Evolutionary conservation across 2,113 vertebrate species (phyloP).

Genomic region (Turdus rufiventris): DNA sequence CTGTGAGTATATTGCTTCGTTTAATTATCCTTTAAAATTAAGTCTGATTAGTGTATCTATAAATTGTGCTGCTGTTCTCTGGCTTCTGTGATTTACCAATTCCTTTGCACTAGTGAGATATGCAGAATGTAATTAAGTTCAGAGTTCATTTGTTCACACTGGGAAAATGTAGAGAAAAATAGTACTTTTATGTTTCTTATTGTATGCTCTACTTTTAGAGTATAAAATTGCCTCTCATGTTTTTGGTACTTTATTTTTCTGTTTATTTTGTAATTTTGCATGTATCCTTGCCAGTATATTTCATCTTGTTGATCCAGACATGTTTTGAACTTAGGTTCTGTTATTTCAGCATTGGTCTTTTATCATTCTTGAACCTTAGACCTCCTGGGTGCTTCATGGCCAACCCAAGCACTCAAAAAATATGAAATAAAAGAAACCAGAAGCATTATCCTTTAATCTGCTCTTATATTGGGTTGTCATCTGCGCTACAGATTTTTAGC

Average conservation of each 20-base stretch:
- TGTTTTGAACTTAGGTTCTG: neutral
- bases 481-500: neutral
- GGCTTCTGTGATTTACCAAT: neutral
- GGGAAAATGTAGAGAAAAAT: neutral
- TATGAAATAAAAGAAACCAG: neutral
- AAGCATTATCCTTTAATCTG: slow-evolving; percentile 7
- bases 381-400: neutral
- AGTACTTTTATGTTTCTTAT: neutral
- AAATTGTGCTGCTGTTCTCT: neutral
- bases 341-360: neutral
- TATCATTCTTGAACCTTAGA: neutral
- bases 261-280: neutral
- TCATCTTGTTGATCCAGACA: neutral
- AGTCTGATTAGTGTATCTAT: neutral
- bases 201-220: neutral
- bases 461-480: neutral
- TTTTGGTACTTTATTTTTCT: neutral
- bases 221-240: neutral
- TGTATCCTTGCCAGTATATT: neutral
- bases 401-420: neutral
- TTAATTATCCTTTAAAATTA: neutral
- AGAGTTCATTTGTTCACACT: neutral
- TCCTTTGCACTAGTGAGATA: neutral
- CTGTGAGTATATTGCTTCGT: neutral
- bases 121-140: neutral